Conservation (phyloP, 2,113 vertebrate genomes). For the Sinosuthora webbiana region DNA sequence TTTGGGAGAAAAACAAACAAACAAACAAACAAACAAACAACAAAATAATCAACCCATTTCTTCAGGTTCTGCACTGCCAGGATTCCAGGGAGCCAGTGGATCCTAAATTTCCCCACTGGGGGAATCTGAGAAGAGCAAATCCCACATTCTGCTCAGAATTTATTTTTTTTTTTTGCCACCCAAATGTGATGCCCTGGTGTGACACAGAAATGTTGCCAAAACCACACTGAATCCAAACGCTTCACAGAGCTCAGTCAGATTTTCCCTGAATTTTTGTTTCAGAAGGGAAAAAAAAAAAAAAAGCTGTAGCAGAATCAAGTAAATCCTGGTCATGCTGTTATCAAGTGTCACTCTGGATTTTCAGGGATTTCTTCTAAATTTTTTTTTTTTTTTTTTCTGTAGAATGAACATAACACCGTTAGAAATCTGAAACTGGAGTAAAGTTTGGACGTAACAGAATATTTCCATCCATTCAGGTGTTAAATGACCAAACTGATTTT, state of each 20-base stretch:
- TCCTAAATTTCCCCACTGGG: neutral
- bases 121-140: neutral
- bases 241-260: neutral
- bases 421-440: neutral
- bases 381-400: neutral
- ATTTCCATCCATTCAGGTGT: neutral
- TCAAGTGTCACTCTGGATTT: neutral
- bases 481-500: neutral
- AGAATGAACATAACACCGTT: neutral
- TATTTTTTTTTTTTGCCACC: neutral
- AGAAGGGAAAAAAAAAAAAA: neutral
- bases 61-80: neutral
- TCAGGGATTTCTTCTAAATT: neutral
- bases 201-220: neutral
- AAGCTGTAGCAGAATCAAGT: neutral
- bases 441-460: neutral
- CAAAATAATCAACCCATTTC: neutral
- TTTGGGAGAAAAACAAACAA: neutral
- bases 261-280: neutral
- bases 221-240: neutral
- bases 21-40: no score
- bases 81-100: neutral
- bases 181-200: neutral
- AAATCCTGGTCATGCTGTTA: neutral
- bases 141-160: neutral